phyloP scores from a whole-genome alignment of 2,113 vertebrate species.

The Phaethon lepturus region DNA sequence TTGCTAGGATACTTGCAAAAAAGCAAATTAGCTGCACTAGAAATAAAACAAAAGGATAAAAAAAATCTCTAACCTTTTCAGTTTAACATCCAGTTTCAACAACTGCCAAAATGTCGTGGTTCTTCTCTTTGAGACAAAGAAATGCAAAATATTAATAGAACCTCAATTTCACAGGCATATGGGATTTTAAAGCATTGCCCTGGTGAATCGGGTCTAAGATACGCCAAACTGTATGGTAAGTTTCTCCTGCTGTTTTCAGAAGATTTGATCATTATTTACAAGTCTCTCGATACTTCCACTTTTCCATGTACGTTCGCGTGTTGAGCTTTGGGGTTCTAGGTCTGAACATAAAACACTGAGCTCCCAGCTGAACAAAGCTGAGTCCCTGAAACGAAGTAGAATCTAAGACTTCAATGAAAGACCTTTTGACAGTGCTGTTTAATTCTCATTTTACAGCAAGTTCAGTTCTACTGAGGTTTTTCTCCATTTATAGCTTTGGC shows the following conservation, averaged over 20 bases:
- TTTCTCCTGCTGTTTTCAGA: not conserved
- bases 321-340: not conserved
- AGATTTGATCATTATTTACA: not conserved
- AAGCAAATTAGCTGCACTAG: conserved; percentile 62
- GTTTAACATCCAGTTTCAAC: not conserved
- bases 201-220: not conserved
- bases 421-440: not conserved
- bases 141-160: not conserved
- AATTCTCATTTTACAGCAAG: not conserved
- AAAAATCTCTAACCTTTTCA: conserved; percentile 35
- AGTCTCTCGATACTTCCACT: not conserved
- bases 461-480: not conserved
- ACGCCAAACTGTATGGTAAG: not conserved
- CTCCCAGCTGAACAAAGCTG: not conserved
- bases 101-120: not conserved
- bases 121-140: not conserved
- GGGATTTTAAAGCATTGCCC: not conserved
- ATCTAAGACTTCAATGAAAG: not conserved
- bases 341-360: not conserved
- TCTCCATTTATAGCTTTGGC: not conserved
- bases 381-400: not conserved
- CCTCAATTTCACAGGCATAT: not conserved
- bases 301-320: not conserved
- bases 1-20: conserved; percentile 74
- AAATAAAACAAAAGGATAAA: conserved; percentile 61